A percentile compares a stretch with the other conserved stretches of the same genome.
Conservation (phyloP, 2,113 vertebrate species). For the Arothron firmamentum region DNA sequence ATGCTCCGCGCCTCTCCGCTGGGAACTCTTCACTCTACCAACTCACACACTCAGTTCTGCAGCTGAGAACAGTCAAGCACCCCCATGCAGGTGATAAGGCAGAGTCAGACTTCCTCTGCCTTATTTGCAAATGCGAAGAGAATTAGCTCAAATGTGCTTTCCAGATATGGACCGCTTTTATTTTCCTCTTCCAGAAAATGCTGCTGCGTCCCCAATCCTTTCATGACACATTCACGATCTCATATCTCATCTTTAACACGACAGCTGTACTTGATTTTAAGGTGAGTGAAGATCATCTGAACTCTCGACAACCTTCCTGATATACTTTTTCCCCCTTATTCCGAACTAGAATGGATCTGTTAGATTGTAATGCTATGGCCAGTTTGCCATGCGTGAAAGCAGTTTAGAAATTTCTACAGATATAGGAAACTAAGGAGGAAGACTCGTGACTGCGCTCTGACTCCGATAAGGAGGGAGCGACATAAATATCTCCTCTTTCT, state of each 20-base stretch:
- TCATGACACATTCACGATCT: constrained; percentile 11
- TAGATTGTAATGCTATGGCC: constrained; percentile 36
- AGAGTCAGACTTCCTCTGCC: constrained; percentile 31
- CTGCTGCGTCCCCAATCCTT: background rate
- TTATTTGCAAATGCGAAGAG: no score
- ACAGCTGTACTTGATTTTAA: constrained; percentile 38
- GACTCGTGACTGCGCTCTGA: background rate
- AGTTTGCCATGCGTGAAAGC: constrained; percentile 20
- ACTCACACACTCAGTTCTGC: constrained; percentile 44
- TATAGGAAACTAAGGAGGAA: constrained; percentile 16
- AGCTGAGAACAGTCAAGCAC: constrained; percentile 18
- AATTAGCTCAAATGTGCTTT: no score
- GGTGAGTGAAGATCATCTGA: constrained; percentile 19
- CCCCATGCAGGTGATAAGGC: constrained; percentile 36
- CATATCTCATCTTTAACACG: constrained; percentile 29
- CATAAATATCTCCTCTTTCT: constrained; percentile 7
- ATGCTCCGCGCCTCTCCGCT: constrained; percentile 30
- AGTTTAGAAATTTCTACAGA: constrained; percentile 6
- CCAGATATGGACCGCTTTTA: no score
- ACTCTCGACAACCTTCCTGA: constrained; percentile 17
- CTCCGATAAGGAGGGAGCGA: background rate
- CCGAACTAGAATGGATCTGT: constrained; percentile 26
- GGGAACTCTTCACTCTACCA: constrained; percentile 39
- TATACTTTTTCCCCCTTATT: constrained; percentile 15
- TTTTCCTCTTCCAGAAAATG: constrained; percentile 3